These are phyloP conservation scores for Bombus waltoni DNA, from an alignment of 1,140 invertebrate species.

Conservation along the genomic window DNA sequence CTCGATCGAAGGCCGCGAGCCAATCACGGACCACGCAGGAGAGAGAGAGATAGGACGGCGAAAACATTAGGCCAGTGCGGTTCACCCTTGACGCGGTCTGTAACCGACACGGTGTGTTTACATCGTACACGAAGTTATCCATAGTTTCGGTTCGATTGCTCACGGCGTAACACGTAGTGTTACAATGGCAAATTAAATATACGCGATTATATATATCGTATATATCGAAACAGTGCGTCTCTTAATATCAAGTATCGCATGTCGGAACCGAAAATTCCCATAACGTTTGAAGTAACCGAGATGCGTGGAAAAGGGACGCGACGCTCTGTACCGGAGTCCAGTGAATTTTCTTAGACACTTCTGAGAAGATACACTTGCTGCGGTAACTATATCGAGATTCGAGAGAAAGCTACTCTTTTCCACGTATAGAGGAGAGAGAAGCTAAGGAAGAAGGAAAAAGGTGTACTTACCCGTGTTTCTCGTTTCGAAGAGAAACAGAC, in stretches of 20 bases:
- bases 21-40: background rate
- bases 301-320: constrained; percentile 28
- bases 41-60: constrained; percentile 8
- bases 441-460: background rate
- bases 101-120: constrained; percentile 34
- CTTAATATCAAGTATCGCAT: background rate
- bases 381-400: background rate
- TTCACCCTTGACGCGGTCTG: constrained; percentile 25
- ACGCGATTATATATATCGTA: background rate
- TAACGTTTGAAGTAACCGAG: background rate
- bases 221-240: constrained; percentile 8
- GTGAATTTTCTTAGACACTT: background rate
- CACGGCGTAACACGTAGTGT: background rate
- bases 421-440: background rate
- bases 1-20: background rate
- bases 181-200: background rate
- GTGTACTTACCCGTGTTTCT: background rate
- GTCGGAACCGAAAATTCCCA: background rate
- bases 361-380: no score
- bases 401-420: no score
- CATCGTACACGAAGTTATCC: background rate
- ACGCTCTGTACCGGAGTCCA: background rate
- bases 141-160: background rate
- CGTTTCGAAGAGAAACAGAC: no score
- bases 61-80: constrained; percentile 8